phyloP scores from a whole-genome alignment of 2,797 vertebrate genomes.

The Chelonia mydas region DNA sequence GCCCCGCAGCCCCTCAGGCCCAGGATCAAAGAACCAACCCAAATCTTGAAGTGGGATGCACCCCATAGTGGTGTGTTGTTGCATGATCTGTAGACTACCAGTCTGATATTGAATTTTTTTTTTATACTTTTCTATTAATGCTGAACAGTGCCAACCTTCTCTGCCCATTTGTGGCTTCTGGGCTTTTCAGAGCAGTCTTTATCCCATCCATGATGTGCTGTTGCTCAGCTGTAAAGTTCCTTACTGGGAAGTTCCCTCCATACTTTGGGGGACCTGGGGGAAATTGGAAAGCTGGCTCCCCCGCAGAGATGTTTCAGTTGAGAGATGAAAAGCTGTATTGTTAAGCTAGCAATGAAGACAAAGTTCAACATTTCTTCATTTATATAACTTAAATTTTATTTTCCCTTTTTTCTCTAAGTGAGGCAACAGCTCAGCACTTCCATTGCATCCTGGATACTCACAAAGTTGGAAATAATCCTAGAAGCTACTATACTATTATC shows the following conservation, averaged over 20 bases:
- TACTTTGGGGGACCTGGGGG: background rate
- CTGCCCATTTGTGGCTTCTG: background rate
- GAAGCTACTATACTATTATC: background rate
- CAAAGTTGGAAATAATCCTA: background rate
- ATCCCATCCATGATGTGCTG: background rate
- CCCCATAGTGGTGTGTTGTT: background rate
- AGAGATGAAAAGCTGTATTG: background rate
- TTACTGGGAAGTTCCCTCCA: background rate
- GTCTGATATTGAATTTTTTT: background rate
- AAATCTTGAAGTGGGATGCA: background rate
- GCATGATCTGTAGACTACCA: background rate
- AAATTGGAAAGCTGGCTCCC: background rate
- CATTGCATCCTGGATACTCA: background rate
- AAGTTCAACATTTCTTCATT: background rate
- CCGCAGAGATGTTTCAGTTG: background rate
- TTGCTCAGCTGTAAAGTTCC: background rate
- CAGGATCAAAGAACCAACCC: background rate
- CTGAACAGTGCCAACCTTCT: background rate
- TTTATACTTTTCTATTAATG: background rate
- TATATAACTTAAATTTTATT: constrained; percentile 4
- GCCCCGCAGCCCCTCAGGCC: background rate
- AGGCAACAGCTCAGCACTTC: background rate
- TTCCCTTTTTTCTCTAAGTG: background rate
- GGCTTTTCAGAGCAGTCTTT: background rate
- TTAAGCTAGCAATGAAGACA: background rate